A percentile compares a stretch with the other conserved stretches of the same genome.
Conservation (phyloP, 2,113 vertebrate species). For the Chelonoidis abingdonii region DNA sequence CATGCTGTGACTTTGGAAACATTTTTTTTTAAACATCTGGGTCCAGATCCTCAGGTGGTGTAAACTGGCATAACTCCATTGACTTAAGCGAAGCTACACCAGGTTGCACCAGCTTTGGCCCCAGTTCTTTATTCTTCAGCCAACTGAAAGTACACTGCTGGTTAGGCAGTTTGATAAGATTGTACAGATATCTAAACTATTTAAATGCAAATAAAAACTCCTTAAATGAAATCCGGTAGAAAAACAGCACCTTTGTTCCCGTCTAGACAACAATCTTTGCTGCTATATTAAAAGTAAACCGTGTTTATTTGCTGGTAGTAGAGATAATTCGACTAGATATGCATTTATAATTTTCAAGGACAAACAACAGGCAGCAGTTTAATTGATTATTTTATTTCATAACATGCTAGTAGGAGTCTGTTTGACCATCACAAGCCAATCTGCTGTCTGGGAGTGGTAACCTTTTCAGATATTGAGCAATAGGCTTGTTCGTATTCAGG, state of each 20-base stretch:
- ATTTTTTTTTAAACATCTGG: not conserved
- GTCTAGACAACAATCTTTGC: not conserved
- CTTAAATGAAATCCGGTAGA: not conserved
- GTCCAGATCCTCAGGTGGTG: not conserved
- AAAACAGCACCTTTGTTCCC: not conserved
- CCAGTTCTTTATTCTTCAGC: not conserved
- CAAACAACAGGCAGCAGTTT: not conserved
- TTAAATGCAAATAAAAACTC: not conserved
- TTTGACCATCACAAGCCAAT: not conserved
- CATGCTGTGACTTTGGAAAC: not conserved
- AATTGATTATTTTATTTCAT: not conserved
- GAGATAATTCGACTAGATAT: not conserved
- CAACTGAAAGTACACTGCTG: not conserved
- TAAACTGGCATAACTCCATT: not conserved
- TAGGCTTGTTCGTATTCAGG: not conserved
- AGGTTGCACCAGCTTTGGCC: not conserved
- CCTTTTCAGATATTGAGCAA: not conserved
- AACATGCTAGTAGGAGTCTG: not conserved
- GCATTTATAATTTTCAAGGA: not conserved
- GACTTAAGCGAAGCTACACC: not conserved
- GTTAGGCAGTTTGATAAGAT: not conserved
- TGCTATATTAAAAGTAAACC: not conserved
- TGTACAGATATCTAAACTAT: not conserved
- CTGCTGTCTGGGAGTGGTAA: not conserved
- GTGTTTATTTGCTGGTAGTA: not conserved